Conservation (phyloP, 2,888 invertebrate genomes). For the Plusia festucae region DNA sequence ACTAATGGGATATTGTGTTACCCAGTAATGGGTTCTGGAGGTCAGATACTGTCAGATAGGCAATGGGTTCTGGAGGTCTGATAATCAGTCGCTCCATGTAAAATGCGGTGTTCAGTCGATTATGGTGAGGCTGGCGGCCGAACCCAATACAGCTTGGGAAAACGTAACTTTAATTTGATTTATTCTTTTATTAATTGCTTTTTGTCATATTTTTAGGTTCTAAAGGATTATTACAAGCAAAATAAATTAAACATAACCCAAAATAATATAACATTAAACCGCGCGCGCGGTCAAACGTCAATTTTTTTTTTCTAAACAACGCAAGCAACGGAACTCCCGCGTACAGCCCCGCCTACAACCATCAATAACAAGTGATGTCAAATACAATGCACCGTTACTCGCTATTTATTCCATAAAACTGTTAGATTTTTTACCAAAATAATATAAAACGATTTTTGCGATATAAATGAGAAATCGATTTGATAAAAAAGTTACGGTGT, state of each 20-base stretch:
- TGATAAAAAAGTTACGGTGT: slow-evolving; percentile 31
- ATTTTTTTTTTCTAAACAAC: slow-evolving; percentile 58
- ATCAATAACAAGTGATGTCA: slow-evolving; percentile 75
- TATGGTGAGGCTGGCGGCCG: too few species aligned
- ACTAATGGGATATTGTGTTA: not conserved
- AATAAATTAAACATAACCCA: slow-evolving; percentile 10
- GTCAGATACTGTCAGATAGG: too few species aligned
- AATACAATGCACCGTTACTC: slow-evolving; percentile 68
- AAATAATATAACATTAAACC: slow-evolving; percentile 47
- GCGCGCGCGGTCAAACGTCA: slow-evolving; percentile 60
- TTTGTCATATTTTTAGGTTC: too few species aligned
- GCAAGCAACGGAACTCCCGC: slow-evolving; percentile 68
- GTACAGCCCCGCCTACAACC: slow-evolving; percentile 72
- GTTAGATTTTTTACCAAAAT: slow-evolving; percentile 57
- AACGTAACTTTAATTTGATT: too few species aligned
- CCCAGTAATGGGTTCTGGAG: not conserved
- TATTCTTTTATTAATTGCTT: too few species aligned
- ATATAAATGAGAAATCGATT: slow-evolving; percentile 52
- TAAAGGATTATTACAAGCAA: not conserved
- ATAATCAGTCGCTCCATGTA: too few species aligned
- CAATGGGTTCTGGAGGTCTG: too few species aligned
- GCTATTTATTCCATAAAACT: slow-evolving; percentile 61
- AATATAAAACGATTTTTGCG: slow-evolving; percentile 49
- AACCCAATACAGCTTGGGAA: too few species aligned
- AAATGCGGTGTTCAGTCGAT: not conserved